phyloP scores from a whole-genome alignment of 2,888 invertebrate genomes.

The Rhogogaster chlorosoma region DNA sequence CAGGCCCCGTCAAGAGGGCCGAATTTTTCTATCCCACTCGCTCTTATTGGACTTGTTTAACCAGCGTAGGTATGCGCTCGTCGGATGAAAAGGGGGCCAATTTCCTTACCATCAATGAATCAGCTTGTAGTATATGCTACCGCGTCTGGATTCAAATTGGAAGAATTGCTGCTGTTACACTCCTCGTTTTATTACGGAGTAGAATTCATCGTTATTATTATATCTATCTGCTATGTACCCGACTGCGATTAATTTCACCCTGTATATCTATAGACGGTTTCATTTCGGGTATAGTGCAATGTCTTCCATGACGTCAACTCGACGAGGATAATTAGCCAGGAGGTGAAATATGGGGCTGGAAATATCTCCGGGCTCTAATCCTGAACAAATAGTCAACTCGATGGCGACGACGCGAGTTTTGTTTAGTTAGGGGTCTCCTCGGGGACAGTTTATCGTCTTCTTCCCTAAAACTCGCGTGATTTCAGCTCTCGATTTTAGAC shows the following conservation, averaged over 20 bases:
- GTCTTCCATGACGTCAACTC: neutral
- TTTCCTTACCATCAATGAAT: slow-evolving; percentile 21
- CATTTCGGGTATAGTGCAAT: neutral
- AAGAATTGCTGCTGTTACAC: neutral
- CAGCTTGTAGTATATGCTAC: neutral
- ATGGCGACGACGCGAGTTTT: neutral
- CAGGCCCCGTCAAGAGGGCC: neutral
- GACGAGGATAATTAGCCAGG: slow-evolving; percentile 10
- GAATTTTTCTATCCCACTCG: neutral
- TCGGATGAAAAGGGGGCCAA: slow-evolving; percentile 1
- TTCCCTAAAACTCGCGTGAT: neutral
- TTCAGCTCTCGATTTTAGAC: neutral
- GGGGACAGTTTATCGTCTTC: slow-evolving; percentile 24
- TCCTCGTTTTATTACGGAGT: neutral
- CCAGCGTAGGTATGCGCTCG: neutral
- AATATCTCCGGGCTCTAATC: slow-evolving; percentile 10
- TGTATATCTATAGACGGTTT: neutral
- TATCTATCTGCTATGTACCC: neutral
- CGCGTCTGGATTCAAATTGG: slow-evolving; percentile 20
- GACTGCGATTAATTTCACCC: neutral
- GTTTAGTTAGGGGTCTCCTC: slow-evolving; percentile 34
- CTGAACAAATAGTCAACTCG: slow-evolving; percentile 34
- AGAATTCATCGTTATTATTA: neutral
- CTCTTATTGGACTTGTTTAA: neutral
- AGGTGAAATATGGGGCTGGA: slow-evolving; percentile 32